Percentiles rank a stretch among this genome's conserved stretches.
phyloP scores from a whole-genome alignment of 2,888 invertebrate genomes.

The Lasioglossum vierecki region DNA sequence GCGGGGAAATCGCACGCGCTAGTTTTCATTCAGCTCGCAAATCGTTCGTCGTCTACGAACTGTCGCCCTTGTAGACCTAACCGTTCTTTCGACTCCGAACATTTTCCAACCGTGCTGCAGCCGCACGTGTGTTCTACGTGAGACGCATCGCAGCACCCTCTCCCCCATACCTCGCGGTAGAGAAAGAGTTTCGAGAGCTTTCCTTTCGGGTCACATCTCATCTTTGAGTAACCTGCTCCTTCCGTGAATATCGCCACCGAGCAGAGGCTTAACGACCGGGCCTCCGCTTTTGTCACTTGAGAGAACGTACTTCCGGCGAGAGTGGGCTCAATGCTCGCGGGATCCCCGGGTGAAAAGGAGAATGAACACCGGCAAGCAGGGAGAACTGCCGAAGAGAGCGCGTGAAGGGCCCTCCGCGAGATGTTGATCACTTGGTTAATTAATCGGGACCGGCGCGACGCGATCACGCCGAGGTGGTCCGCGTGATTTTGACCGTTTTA shows the following conservation, averaged over 20 bases:
- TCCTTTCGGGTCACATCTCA: slow-evolving; percentile 53
- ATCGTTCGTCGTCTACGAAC: slow-evolving; percentile 26
- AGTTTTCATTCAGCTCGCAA: slow-evolving; percentile 48
- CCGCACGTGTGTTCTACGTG: slow-evolving; percentile 57
- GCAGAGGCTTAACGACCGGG: slow-evolving; percentile 40
- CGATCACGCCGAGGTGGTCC: background rate
- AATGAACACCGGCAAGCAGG: background rate
- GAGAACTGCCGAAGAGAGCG: background rate
- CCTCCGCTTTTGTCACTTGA: slow-evolving; percentile 46
- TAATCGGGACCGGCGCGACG: slow-evolving; percentile 10
- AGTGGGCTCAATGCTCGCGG: slow-evolving; percentile 17
- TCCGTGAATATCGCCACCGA: slow-evolving; percentile 32
- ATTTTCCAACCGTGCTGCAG: slow-evolving; percentile 2
- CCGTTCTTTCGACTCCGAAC: slow-evolving; percentile 24
- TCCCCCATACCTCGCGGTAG: background rate
- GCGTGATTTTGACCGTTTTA: background rate
- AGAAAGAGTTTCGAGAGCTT: slow-evolving; percentile 44
- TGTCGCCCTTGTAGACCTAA: background rate
- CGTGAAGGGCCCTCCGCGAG: slow-evolving; percentile 3
- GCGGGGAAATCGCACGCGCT: slow-evolving; percentile 25
- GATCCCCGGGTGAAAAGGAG: slow-evolving; percentile 12
- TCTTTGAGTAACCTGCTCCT: slow-evolving; percentile 36
- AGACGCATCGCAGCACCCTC: slow-evolving; percentile 29
- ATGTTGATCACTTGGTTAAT: slow-evolving; percentile 24
- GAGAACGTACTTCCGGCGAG: slow-evolving; percentile 52